Conservation (phyloP, 2,888 invertebrate genomes). For the Epinotia nisella region DNA sequence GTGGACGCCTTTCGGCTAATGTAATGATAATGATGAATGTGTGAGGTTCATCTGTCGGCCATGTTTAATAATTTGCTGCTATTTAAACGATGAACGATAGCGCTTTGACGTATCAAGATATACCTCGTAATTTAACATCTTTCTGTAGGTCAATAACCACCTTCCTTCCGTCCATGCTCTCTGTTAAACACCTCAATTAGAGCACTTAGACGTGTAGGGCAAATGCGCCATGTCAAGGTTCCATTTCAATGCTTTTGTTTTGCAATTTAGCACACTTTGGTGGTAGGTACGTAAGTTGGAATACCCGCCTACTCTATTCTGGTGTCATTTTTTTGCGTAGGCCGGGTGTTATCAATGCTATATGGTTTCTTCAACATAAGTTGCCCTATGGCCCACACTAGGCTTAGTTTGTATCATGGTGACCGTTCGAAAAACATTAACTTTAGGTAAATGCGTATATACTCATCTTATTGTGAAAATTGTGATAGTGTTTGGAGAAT, state of each 20-base stretch:
- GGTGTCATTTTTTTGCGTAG: background rate
- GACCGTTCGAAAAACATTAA: no score
- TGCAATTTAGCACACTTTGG: conserved; percentile 38
- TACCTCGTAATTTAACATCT: conserved; percentile 6
- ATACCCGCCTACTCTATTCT: conserved; percentile 15
- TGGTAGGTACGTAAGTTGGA: background rate
- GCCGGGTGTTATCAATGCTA: background rate
- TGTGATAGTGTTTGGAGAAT: no score
- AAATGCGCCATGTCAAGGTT: conserved; percentile 39
- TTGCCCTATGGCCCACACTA: no score
- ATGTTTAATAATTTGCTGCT: no score
- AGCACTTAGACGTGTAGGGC: conserved; percentile 33
- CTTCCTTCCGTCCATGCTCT: conserved; percentile 25
- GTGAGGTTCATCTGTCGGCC: no score
- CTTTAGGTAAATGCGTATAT: no score
- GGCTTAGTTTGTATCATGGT: no score
- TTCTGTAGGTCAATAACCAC: conserved; percentile 29
- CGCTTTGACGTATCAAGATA: no score
- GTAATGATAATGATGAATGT: no score
- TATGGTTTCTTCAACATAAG: background rate
- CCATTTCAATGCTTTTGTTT: conserved; percentile 30
- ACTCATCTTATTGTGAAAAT: no score
- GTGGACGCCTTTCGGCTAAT: no score
- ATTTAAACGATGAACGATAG: no score
- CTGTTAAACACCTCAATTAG: conserved; percentile 25